These are phyloP conservation scores for Prionailurus bengalensis DNA, from an alignment of 2,113 vertebrate species.

Conservation along the genomic window DNA sequence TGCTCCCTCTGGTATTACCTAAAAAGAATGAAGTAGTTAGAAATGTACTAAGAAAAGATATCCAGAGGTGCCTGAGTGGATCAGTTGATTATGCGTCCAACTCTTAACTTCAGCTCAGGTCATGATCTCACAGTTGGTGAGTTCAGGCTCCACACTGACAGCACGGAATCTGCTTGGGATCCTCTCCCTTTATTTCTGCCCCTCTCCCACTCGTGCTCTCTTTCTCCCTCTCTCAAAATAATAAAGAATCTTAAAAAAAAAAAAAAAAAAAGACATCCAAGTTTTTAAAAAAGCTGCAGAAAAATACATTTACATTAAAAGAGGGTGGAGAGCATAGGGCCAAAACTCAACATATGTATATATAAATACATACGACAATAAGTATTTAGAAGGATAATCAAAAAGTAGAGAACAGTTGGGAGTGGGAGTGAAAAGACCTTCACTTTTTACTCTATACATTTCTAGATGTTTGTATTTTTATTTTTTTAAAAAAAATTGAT, in stretches of 20 bases:
- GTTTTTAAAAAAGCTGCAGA: neutral
- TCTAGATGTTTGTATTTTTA: neutral
- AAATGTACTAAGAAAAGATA: neutral
- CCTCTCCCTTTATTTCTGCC: too few relatives aligned
- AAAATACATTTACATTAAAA: neutral
- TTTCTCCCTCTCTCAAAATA: too few relatives aligned
- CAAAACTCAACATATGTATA: neutral
- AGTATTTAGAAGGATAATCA: conserved; percentile 6
- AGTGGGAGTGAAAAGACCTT: neutral
- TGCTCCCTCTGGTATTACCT: neutral
- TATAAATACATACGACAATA: neutral
- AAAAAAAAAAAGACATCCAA: neutral
- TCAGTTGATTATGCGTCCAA: too few relatives aligned
- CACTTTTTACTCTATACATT: neutral
- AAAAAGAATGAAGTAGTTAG: neutral
- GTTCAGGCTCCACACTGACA: too few relatives aligned
- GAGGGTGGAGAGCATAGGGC: neutral
- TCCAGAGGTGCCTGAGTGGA: too few relatives aligned
- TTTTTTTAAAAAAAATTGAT: neutral
- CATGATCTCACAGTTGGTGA: too few relatives aligned
- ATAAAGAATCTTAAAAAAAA: too few relatives aligned
- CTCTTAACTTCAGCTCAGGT: too few relatives aligned
- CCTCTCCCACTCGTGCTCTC: too few relatives aligned
- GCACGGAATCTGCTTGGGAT: too few relatives aligned
- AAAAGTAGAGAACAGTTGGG: neutral